Evolutionary conservation across 2,797 vertebrate species (phyloP).

Genomic region (Chrosomus eos): DNA sequence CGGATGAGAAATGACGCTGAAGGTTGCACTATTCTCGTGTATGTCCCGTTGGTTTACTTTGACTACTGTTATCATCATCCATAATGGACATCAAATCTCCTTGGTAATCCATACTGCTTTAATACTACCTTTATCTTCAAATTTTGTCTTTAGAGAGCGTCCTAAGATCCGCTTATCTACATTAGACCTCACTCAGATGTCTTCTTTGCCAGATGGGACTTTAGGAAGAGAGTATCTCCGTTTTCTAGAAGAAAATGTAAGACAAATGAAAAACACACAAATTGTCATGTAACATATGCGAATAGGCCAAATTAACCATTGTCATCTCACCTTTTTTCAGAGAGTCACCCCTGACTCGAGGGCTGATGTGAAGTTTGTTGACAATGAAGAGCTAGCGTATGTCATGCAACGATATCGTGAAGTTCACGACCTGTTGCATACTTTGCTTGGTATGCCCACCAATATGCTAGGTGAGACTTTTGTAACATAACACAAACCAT

Average conservation of each 20-base stretch:
- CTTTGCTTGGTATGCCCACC: constrained; percentile 93
- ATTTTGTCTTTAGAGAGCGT: constrained; percentile 80
- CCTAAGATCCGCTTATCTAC: constrained; percentile 90
- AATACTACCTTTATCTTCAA: not conserved
- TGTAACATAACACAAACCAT: not conserved
- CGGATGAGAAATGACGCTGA: constrained; percentile 90
- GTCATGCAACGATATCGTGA: constrained; percentile 96
- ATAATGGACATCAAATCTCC: not conserved
- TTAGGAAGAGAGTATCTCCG: constrained; percentile 89
- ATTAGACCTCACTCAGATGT: constrained; percentile 81
- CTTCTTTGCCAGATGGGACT: constrained; percentile 80
- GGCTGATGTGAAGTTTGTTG: constrained; percentile 89
- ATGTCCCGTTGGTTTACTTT: constrained; percentile 56
- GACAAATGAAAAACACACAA: constrained; percentile 51
- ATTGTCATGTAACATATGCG: not conserved
- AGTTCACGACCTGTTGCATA: constrained; percentile 93
- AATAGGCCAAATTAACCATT: not conserved
- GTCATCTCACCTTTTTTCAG: constrained; percentile 70
- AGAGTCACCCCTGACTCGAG: constrained; percentile 92
- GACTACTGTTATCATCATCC: not conserved
- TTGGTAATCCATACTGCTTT: not conserved
- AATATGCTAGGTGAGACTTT: constrained; percentile 91
- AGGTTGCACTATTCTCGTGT: constrained; percentile 87
- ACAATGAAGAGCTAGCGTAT: constrained; percentile 91
- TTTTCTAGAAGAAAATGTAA: constrained; percentile 92